phyloP scores from a whole-genome alignment of 2,888 invertebrate species.

The Synanthedon myopaeformis region DNA sequence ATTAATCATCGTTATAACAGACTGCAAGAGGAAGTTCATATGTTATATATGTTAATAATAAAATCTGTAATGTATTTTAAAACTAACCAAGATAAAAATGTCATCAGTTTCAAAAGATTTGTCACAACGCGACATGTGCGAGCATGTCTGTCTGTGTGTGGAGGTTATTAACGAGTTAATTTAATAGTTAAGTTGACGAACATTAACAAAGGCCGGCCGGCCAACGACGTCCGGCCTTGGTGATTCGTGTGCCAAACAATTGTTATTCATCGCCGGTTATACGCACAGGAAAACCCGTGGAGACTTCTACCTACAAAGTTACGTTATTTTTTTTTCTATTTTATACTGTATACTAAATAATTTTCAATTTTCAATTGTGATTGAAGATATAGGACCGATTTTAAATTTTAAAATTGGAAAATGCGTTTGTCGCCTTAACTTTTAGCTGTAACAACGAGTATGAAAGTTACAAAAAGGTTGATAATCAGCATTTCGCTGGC shows the following conservation, averaged over 20 bases:
- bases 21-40: too few species aligned
- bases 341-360: neutral
- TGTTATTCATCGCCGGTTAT: slow-evolving; percentile 44
- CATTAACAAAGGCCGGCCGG: slow-evolving; percentile 12
- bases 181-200: slow-evolving; percentile 6
- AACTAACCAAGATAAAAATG: too few species aligned
- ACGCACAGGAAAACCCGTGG: slow-evolving; percentile 21
- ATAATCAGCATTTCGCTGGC: too few species aligned
- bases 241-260: slow-evolving; percentile 45
- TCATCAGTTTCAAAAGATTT: too few species aligned
- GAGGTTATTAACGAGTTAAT: neutral
- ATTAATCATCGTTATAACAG: too few species aligned
- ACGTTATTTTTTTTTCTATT: neutral
- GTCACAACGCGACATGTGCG: too few species aligned
- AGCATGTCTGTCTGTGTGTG: too few species aligned
- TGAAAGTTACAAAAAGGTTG: too few species aligned
- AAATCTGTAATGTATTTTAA: too few species aligned
- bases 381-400: neutral
- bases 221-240: slow-evolving; percentile 48
- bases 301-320: slow-evolving; percentile 11
- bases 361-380: neutral
- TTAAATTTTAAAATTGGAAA: neutral
- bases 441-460: too few species aligned
- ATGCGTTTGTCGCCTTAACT: neutral
- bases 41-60: too few species aligned